Evolutionary conservation across 2,113 vertebrate genomes (phyloP), one percentile per base, ranked within the genome.

Genomic region (Xerus inauris): DNA sequence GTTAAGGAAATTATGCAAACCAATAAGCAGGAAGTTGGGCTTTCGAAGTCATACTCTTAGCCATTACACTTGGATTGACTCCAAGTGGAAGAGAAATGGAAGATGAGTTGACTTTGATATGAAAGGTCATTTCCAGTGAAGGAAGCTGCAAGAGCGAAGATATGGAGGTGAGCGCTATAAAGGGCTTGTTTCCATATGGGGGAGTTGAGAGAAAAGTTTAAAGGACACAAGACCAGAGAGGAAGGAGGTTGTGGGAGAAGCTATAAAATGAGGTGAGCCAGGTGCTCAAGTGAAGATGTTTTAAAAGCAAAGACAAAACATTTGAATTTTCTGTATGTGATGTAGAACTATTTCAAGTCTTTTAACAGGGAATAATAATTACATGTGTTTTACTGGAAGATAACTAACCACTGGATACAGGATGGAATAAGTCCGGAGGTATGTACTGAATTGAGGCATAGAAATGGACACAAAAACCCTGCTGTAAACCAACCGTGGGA

Each of bases 31-130:
- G 94, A 95, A 80, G 69, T 1, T 2, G 95, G 86, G 57, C 14
- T 42, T 54, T 57, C 3, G 47, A n/a, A 88, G 76, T 85, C 77
- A 71, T 45, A 14, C 59, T 64, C 72, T n/a, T 22, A 19, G 17
- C 57, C 35, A 40, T 64, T 13, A 13, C 28, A 12, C 3, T 24
- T 75, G 82, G 94, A 81, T 0, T 1, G 62, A 24, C 38, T 71
- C 94, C 96, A 94, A 62, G 79, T 75, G 83, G 91, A 77, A 88
- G 92, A 93, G 93, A 91, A 67, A 89, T 85, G 93, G 82, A 79
- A 87, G 93, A 71, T 17, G 89, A 59, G 62, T 6, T 32, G 75
- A 51, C 84, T 47, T 26, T 54, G 86, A 94, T 3, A 42, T 77
- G 67, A n/a, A 49, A 86, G 95, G 95, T 80, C 94, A 35, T 45